Percentiles rank a stretch among this genome's conserved stretches.
Evolutionary conservation across 2,797 vertebrate species (phyloP).

Genomic region (Poecilia velifera): DNA sequence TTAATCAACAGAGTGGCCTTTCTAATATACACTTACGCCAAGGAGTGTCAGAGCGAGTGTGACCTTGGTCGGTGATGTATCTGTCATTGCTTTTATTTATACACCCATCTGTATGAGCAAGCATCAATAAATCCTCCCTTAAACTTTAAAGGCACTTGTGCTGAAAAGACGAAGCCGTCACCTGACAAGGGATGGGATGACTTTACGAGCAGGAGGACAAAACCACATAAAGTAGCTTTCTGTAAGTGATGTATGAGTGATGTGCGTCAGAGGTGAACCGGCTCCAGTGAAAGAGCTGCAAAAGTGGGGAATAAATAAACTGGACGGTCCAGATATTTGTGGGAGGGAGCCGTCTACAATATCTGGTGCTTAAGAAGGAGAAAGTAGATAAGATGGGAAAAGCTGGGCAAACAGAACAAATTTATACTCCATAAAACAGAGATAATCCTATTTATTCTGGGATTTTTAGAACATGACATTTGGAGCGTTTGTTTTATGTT

Average conservation of each 20-base stretch:
- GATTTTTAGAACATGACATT: conserved; percentile 12
- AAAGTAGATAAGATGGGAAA: conserved; percentile 29
- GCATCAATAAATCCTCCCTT: conserved; percentile 61
- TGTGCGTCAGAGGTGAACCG: conserved; percentile 46
- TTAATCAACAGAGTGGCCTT: conserved; percentile 81
- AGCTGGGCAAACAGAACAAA: conserved; percentile 35
- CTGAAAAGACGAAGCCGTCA: conserved; percentile 52
- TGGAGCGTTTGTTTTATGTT: conserved; percentile 16
- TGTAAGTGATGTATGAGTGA: conserved; percentile 35
- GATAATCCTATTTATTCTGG: conserved; percentile 11
- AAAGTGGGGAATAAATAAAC: conserved; percentile 44
- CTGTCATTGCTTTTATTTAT: conserved; percentile 73
- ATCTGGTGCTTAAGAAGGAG: conserved; percentile 3
- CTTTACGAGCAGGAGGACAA: conserved; percentile 61
- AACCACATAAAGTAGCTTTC: conserved; percentile 60
- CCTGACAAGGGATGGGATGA: conserved; percentile 48
- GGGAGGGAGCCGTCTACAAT: conserved; percentile 30
- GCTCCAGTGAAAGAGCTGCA: conserved; percentile 39
- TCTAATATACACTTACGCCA: conserved; percentile 70
- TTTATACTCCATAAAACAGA: conserved; percentile 15
- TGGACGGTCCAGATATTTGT: conserved; percentile 44
- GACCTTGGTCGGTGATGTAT: conserved; percentile 71
- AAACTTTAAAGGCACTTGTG: conserved; percentile 53
- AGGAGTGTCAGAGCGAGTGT: conserved; percentile 48
- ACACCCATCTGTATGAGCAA: conserved; percentile 48